A percentile compares a stretch with the other conserved stretches of the same genome.
phyloP scores from a whole-genome alignment of 2,888 invertebrate species.

The Plutella xylostella region DNA sequence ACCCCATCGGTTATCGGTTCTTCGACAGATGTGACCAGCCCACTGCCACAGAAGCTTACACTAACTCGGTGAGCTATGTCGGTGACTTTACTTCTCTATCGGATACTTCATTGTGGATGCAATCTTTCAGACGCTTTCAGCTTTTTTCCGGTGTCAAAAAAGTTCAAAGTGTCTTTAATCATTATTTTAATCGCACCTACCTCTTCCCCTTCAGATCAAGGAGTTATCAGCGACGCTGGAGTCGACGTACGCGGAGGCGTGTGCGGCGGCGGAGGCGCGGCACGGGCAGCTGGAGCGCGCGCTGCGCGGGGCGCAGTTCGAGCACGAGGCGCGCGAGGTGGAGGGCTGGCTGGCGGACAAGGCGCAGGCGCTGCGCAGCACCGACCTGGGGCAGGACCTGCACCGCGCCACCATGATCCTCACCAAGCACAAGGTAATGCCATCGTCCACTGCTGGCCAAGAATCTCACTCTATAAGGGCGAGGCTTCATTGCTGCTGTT shows the following conservation, averaged over 20 bases:
- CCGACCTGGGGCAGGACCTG: conserved; percentile 89
- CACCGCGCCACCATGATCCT: conserved; percentile 92
- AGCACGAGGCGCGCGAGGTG: conserved; percentile 91
- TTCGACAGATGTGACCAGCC: too few relatives aligned
- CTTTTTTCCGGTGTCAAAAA: too few relatives aligned
- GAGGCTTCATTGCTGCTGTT: too few relatives aligned
- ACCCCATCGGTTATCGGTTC: too few relatives aligned
- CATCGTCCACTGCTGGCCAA: too few relatives aligned
- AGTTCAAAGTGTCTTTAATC: too few relatives aligned
- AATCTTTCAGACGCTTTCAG: too few relatives aligned
- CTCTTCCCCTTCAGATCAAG: conserved; percentile 70
- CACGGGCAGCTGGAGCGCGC: conserved; percentile 86
- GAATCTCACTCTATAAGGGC: too few relatives aligned
- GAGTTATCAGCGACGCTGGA: conserved; percentile 79
- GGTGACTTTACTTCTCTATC: too few relatives aligned
- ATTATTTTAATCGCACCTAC: background rate
- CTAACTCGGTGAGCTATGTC: too few relatives aligned
- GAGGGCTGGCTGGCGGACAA: conserved; percentile 94
- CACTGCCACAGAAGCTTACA: too few relatives aligned
- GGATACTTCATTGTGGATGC: too few relatives aligned
- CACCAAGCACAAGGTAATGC: conserved; percentile 93
- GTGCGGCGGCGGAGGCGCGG: conserved; percentile 77
- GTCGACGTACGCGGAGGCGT: conserved; percentile 80
- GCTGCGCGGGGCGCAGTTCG: conserved; percentile 90
- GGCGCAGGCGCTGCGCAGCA: conserved; percentile 82